Conservation (phyloP, 2,113 vertebrate genomes). For the Esox niger region DNA sequence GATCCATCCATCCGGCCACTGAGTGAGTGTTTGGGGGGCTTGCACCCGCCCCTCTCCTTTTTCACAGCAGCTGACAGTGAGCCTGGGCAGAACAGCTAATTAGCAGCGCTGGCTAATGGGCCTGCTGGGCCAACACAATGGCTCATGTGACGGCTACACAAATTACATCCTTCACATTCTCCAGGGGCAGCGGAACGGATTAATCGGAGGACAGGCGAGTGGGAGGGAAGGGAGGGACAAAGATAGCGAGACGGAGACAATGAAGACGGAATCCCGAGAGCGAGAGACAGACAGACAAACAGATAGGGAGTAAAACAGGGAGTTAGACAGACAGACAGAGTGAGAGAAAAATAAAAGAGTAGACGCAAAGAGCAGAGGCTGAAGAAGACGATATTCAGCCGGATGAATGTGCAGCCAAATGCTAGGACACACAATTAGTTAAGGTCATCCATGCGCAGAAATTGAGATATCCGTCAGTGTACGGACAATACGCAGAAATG, state of each 20-base stretch:
- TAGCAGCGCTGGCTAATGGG: slow-evolving; percentile 39
- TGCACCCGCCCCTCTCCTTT: slow-evolving; percentile 30
- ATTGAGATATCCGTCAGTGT: background rate
- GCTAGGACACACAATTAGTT: background rate
- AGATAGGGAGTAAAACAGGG: background rate
- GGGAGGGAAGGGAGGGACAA: background rate
- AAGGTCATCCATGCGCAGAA: background rate
- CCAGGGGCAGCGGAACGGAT: slow-evolving; percentile 26
- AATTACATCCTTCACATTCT: slow-evolving; percentile 49
- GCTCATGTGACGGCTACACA: slow-evolving; percentile 40
- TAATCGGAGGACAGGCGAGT: slow-evolving; percentile 18
- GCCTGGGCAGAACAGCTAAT: slow-evolving; percentile 42
- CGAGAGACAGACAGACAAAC: background rate
- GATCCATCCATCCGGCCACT: slow-evolving; percentile 26
- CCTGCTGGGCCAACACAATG: slow-evolving; percentile 38
- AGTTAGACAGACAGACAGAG: slow-evolving; percentile 1
- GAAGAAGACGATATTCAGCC: background rate
- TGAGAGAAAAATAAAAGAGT: background rate
- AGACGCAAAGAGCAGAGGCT: background rate
- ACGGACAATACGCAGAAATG: background rate
- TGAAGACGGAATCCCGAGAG: background rate
- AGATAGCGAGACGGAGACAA: background rate
- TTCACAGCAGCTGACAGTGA: slow-evolving; percentile 44
- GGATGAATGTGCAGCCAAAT: background rate
- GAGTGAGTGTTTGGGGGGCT: slow-evolving; percentile 16